Conservation (phyloP, 1,140 invertebrate genomes). For the Mizuhopecten yessoensis region DNA sequence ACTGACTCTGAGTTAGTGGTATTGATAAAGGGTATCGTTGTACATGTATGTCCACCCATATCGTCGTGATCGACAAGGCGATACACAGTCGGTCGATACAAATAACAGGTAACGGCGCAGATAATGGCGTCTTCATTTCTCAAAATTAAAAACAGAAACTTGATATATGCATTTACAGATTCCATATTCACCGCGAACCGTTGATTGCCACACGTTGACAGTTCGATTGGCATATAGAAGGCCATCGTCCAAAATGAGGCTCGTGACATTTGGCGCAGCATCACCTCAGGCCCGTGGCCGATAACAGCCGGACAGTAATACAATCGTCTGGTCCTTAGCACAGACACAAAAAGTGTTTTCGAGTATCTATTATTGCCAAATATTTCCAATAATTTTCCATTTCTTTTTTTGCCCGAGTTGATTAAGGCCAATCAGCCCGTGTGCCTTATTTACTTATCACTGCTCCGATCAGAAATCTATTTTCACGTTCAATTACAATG, state of each 20-base stretch:
- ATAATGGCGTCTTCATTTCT: background rate
- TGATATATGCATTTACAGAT: background rate
- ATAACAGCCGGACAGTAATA: background rate
- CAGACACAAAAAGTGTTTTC: conserved; percentile 6
- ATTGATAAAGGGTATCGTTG: background rate
- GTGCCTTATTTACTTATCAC: background rate
- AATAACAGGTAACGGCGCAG: background rate
- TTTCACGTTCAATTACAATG: conserved; percentile 5
- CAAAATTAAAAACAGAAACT: background rate
- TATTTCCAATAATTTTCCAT: conserved; percentile 25
- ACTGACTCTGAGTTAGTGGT: background rate
- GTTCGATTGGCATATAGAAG: background rate
- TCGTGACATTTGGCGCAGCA: background rate
- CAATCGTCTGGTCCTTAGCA: background rate
- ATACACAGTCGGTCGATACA: background rate
- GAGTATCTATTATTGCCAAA: conserved; percentile 5
- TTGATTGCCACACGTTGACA: background rate
- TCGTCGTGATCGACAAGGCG: background rate
- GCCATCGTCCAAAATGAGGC: background rate
- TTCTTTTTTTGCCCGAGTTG: conserved; percentile 14
- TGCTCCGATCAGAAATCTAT: conserved; percentile 26
- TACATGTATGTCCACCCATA: background rate
- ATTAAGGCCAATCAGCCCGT: background rate
- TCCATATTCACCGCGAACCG: background rate
- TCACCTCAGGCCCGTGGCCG: background rate